Base-by-base conservation (phyloP, 2,888 invertebrate species). In the Salticus scenicus region DNA sequence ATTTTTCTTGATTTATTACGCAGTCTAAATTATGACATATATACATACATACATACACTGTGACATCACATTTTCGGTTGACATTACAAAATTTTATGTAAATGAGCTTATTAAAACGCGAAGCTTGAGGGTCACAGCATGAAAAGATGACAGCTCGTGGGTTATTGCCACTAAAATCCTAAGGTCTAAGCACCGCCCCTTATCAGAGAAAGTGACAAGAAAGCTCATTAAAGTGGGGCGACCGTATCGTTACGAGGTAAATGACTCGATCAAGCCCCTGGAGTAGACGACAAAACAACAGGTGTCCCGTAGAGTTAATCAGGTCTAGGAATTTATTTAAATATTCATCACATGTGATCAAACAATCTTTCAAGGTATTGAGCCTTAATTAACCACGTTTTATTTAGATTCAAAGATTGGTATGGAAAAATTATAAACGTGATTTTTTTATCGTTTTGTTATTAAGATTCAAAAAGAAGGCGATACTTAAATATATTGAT, bases 121-220 rank as follows among this genome's bases (percentile, higher is more conserved):
- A 57, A 17, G 24, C 24, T 24, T 57, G 24, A 24, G 24, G 57
- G 57, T 2, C 24, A 57, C 20, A 24, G 24, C 57, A 4, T n/a
- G 57, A 57, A 57, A 5, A 24, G 57, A 24, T 67, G 67, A 33
- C 67, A 37, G 20, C 1, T 33, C 31, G 28, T 66, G 67, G 80
- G 73, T 80, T 74, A 80, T 80, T 80, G 73, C 67, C 73, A 37
- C 67, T 8, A 69, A 41, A 10, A 70, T 12, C 14, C 28, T 27
- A 28, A 69, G 81, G 81, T 42, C 70, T 69, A 57, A 20, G 28
- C 75, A 70, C 81, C 70, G 64, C 75, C 81, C 64, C 74, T 74
- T 63, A 67, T 69, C 17, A 20, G 81, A 41, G 75, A 81, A 81
- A 75, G 81, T 81, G 81, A 81, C 75, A 75, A 30, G 70, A 63